phyloP scores from a whole-genome alignment of 2,797 vertebrate genomes.

The Cyprinella venusta region DNA sequence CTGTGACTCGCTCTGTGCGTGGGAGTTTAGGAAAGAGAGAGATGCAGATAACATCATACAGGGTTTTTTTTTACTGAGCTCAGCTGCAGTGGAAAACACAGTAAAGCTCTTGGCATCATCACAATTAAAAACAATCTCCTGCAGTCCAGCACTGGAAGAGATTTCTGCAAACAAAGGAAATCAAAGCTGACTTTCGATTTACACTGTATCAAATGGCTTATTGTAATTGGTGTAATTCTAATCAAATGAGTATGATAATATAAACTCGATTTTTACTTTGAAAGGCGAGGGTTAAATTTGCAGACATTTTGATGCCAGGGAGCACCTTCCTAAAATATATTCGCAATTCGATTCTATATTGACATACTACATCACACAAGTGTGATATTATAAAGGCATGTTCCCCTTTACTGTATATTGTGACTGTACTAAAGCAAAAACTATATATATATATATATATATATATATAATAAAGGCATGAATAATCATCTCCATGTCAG shows the following conservation, averaged over 20 bases:
- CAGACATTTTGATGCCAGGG: too few species aligned
- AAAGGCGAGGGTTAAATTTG: neutral
- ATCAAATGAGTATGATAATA: neutral
- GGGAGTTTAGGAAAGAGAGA: conserved; percentile 31
- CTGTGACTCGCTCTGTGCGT: conserved; percentile 42
- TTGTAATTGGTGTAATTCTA: neutral
- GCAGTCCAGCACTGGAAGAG: conserved; percentile 16
- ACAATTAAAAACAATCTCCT: conserved; percentile 37
- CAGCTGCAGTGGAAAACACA: conserved; percentile 33
- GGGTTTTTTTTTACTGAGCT: conserved; percentile 21
- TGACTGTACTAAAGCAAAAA: too few species aligned
- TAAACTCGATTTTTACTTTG: neutral
- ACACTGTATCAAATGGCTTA: neutral
- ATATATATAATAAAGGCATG: too few species aligned
- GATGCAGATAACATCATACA: conserved; percentile 1
- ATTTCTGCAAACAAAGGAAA: conserved; percentile 15
- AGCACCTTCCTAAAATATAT: neutral
- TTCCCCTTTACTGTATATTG: too few species aligned
- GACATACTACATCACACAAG: neutral
- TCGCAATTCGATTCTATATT: neutral
- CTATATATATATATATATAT: too few species aligned
- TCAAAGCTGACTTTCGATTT: neutral
- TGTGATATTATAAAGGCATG: too few species aligned
- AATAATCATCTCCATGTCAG: too few species aligned
- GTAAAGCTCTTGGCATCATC: conserved; percentile 27